Conservation (phyloP, 2,113 vertebrate genomes). For the Amazona guildingii region DNA sequence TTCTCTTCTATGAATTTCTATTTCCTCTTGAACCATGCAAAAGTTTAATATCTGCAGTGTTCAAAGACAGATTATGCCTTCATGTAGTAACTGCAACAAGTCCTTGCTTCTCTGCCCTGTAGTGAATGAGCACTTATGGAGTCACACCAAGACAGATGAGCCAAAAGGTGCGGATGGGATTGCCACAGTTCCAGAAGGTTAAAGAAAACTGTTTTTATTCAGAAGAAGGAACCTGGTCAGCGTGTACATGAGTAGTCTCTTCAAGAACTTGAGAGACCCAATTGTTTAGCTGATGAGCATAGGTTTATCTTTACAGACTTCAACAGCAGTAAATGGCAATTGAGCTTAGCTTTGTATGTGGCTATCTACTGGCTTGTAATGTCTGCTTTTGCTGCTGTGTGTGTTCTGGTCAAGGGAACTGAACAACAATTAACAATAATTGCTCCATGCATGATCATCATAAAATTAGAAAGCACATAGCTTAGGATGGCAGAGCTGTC, state of each 20-base stretch:
- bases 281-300: not conserved
- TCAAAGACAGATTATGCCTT: not conserved
- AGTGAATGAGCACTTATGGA: not conserved
- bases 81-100: not conserved
- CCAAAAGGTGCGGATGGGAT: not conserved
- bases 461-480: slow-evolving; percentile 28
- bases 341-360: not conserved
- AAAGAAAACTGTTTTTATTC: not conserved
- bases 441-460: not conserved
- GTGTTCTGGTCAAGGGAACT: not conserved
- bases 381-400: slow-evolving; percentile 14
- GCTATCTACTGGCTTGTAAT: slow-evolving; percentile 3
- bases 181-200: not conserved
- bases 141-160: not conserved
- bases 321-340: not conserved
- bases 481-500: slow-evolving; percentile 44
- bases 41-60: not conserved
- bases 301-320: not conserved
- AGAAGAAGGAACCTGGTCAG: not conserved
- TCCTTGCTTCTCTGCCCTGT: not conserved
- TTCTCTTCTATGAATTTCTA: not conserved
- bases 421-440: slow-evolving; percentile 12
- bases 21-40: not conserved
- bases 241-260: not conserved
- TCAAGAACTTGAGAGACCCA: not conserved